Evolutionary conservation across 2,888 invertebrate genomes (phyloP).

Genomic region (Pediacus dermestoides): DNA sequence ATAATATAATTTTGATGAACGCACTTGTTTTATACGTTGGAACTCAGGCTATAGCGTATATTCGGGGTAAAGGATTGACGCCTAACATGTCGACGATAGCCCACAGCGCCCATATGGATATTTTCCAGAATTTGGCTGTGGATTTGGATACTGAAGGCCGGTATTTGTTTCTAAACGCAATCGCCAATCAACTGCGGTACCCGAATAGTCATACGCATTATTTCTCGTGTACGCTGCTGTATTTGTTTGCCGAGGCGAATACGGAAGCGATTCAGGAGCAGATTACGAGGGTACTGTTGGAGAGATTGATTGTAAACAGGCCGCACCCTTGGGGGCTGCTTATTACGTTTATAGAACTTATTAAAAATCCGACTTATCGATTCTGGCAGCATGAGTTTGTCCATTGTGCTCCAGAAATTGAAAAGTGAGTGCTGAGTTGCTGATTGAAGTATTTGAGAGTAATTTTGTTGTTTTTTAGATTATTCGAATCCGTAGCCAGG

Average conservation of each 20-base stretch:
- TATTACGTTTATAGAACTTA: conserved; percentile 98
- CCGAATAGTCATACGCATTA: conserved; percentile 99
- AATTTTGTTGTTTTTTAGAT: conserved; percentile 52
- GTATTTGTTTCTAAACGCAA: conserved; percentile 96
- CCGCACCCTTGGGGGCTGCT: conserved; percentile 99
- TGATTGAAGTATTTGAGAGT: neutral
- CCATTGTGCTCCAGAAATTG: conserved; percentile 98
- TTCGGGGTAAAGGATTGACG: conserved; percentile 84
- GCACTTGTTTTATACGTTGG: conserved; percentile 97
- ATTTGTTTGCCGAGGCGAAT: conserved; percentile 96
- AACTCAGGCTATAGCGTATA: conserved; percentile 89
- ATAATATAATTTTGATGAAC: conserved; percentile 95
- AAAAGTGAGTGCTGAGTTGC: conserved; percentile 71
- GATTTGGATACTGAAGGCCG: conserved; percentile 97
- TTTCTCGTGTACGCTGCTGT: conserved; percentile 95
- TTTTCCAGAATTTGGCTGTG: conserved; percentile 98
- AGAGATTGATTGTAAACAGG: conserved; percentile 94
- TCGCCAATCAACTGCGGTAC: conserved; percentile 97
- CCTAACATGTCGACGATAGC: conserved; percentile 98
- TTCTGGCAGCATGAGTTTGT: conserved; percentile 99
- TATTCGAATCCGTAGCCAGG: conserved; percentile 94
- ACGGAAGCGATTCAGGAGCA: conserved; percentile 98
- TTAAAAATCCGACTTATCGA: conserved; percentile 96
- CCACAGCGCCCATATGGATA: conserved; percentile 99
- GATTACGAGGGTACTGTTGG: conserved; percentile 92